A percentile compares a stretch with the other conserved stretches of the same genome.
Conservation (phyloP, 1,140 invertebrate species). For the Coptotermes formosanus region DNA sequence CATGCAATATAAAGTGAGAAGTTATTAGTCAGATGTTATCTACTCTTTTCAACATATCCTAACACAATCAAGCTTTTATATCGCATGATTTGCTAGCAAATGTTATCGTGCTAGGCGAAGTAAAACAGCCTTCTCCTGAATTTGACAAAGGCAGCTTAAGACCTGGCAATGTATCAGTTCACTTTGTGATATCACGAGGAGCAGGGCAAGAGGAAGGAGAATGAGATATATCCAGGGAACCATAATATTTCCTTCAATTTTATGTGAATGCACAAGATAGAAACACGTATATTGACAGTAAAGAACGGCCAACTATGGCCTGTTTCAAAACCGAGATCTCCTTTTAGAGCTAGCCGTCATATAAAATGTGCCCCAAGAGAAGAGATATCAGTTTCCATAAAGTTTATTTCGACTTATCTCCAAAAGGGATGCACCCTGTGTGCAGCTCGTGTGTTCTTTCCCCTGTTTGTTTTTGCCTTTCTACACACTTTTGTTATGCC, state of each 20-base stretch:
- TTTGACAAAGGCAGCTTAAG: not conserved
- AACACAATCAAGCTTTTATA: no score
- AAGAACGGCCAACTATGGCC: not conserved
- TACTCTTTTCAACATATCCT: no score
- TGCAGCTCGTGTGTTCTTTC: not conserved
- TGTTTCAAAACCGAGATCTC: constrained; percentile 10
- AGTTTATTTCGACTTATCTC: constrained; percentile 10
- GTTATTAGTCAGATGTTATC: no score
- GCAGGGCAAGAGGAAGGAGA: not conserved
- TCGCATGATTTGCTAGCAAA: no score
- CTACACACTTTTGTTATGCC: not conserved
- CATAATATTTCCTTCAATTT: constrained; percentile 13
- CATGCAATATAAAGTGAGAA: no score
- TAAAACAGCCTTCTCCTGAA: not conserved
- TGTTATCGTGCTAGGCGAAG: not conserved
- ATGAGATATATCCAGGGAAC: not conserved
- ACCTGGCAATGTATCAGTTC: not conserved
- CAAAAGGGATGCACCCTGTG: not conserved
- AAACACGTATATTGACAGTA: not conserved
- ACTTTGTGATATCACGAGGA: not conserved
- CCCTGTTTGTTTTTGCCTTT: not conserved
- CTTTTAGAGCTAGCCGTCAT: not conserved
- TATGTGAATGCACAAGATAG: constrained; percentile 4
- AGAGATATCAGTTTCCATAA: constrained; percentile 2
- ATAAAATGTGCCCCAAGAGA: not conserved